Percentiles rank a stretch among this genome's conserved stretches.
Conservation (phyloP, 2,888 invertebrate genomes). For the Liposcelis brunnea region DNA sequence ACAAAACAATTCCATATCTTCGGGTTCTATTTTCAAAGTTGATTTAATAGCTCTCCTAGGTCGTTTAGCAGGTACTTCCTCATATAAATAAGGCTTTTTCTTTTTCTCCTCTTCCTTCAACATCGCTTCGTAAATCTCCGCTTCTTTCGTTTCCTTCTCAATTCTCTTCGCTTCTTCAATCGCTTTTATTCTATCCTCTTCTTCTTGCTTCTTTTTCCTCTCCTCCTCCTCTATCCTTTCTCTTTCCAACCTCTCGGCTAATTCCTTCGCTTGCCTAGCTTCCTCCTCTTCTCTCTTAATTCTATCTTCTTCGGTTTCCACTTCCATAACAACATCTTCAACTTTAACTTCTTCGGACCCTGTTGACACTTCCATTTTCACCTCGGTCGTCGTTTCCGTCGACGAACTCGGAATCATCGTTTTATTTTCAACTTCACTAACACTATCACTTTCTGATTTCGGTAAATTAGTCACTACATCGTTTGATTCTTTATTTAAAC, state of each 20-base stretch:
- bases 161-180: neutral
- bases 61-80: neutral
- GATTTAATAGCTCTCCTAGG: conserved; percentile 9
- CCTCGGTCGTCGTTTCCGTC: conserved; percentile 9
- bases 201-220: neutral
- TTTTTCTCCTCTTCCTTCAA: conserved; percentile 10
- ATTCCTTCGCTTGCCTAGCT: neutral
- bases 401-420: conserved; percentile 6
- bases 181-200: conserved; percentile 3
- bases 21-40: conserved; percentile 29
- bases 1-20: conserved; percentile 55
- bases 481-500: conserved; percentile 9
- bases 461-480: conserved; percentile 10
- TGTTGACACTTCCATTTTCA: conserved; percentile 2
- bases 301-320: conserved; percentile 14
- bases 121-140: conserved; percentile 13
- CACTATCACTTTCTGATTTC: no score
- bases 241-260: neutral
- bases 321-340: conserved; percentile 16
- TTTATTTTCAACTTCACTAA: no score
- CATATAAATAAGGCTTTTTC: conserved; percentile 18
- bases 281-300: conserved; percentile 16
- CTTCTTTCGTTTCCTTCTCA: conserved; percentile 5
- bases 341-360: conserved; percentile 8
- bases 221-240: conserved; percentile 1